A percentile compares a stretch with the other conserved stretches of the same genome.
Evolutionary conservation across 2,888 invertebrate genomes (phyloP).

Genomic region (Oscheius sp.): DNA sequence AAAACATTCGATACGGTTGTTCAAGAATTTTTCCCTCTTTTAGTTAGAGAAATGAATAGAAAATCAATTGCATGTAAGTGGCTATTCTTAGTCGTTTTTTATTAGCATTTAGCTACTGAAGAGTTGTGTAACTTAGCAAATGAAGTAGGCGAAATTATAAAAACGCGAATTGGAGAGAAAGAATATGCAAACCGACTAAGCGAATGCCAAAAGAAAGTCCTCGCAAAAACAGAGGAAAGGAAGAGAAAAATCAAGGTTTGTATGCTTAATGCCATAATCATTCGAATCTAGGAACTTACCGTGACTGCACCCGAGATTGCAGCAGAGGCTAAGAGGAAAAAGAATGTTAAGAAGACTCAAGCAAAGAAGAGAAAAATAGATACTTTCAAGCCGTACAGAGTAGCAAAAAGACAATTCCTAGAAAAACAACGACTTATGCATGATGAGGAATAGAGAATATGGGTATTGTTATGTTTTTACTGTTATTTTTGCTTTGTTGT

Average conservation of each 20-base stretch:
- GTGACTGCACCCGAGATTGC: slow-evolving; percentile 55
- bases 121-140: slow-evolving; percentile 52
- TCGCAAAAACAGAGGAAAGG: slow-evolving; percentile 41
- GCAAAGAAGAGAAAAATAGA: slow-evolving; percentile 60
- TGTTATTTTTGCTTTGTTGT: slow-evolving; percentile 2
- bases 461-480: background rate
- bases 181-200: slow-evolving; percentile 47
- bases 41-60: slow-evolving; percentile 58
- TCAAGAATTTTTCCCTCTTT: slow-evolving; percentile 47
- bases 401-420: slow-evolving; percentile 47
- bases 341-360: slow-evolving; percentile 55
- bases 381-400: slow-evolving; percentile 57
- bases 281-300: slow-evolving; percentile 45
- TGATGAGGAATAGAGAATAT: slow-evolving; percentile 18
- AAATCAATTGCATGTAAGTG: slow-evolving; percentile 47
- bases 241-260: slow-evolving; percentile 47
- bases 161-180: slow-evolving; percentile 53
- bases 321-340: slow-evolving; percentile 50
- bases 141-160: slow-evolving; percentile 60
- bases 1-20: slow-evolving; percentile 30
- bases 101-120: slow-evolving; percentile 49
- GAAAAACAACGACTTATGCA: slow-evolving; percentile 30
- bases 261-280: background rate
- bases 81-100: background rate
- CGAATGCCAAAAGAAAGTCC: slow-evolving; percentile 41